phyloP scores from a whole-genome alignment of 1,140 invertebrate species.

The Drosophila kurseongensis region DNA sequence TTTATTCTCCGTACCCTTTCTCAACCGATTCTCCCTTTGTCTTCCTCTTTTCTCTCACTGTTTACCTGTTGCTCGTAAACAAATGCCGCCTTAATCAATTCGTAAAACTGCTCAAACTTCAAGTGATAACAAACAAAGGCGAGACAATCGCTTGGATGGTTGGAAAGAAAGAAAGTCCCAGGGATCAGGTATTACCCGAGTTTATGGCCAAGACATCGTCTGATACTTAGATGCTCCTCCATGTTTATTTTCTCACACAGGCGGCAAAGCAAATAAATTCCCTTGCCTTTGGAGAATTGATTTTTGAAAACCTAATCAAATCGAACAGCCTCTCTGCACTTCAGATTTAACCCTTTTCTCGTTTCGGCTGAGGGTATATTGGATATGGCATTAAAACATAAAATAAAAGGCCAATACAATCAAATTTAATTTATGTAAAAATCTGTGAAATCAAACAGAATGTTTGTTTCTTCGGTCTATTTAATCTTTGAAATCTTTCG shows the following conservation, averaged over 20 bases:
- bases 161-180: conserved; percentile 56
- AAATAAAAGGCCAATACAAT: no score
- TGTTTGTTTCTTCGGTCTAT: no score
- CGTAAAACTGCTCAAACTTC: conserved; percentile 68
- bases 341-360: conserved; percentile 26
- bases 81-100: conserved; percentile 78
- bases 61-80: conserved; percentile 77
- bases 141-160: conserved; percentile 51
- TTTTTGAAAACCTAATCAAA: conserved; percentile 81
- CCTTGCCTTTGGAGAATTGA: conserved; percentile 57
- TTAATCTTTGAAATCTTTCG: no score
- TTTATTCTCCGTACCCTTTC: background rate
- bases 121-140: conserved; percentile 81
- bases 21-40: background rate
- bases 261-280: conserved; percentile 71
- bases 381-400: background rate
- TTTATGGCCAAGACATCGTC: conserved; percentile 18
- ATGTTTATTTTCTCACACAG: conserved; percentile 78
- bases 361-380: conserved; percentile 11
- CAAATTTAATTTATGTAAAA: no score
- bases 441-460: no score
- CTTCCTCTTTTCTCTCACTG: conserved; percentile 37
- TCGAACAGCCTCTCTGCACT: conserved; percentile 37
- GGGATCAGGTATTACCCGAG: conserved; percentile 12
- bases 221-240: conserved; percentile 26